Evolutionary conservation across 2,113 vertebrate species (phyloP).

Genomic region (Pimephales promelas): DNA sequence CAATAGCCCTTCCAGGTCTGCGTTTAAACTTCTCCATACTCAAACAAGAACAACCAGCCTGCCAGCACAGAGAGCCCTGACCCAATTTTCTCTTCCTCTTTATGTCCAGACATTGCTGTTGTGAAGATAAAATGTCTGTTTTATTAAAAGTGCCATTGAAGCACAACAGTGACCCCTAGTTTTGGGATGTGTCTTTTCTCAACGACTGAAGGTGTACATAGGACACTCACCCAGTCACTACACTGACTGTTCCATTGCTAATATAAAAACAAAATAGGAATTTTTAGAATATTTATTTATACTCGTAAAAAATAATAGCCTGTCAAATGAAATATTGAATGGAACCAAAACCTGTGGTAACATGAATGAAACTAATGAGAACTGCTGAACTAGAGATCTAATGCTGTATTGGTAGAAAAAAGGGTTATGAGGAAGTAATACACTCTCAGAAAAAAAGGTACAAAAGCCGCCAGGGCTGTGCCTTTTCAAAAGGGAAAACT

Average conservation of each 20-base stretch:
- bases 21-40: conserved; percentile 70
- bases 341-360: background rate
- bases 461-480: too few relatives aligned
- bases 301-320: too few relatives aligned
- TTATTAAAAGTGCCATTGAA: conserved; percentile 85
- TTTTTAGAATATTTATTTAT: too few relatives aligned
- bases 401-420: background rate
- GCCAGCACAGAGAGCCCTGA: conserved; percentile 74
- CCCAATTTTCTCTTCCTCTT: conserved; percentile 69
- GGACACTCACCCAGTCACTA: background rate
- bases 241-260: too few relatives aligned
- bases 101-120: conserved; percentile 84
- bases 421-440: background rate
- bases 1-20: conserved; percentile 67
- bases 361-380: background rate
- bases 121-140: conserved; percentile 86
- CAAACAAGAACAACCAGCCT: conserved; percentile 75
- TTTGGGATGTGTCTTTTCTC: conserved; percentile 70
- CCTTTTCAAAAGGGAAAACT: too few relatives aligned
- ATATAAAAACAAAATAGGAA: too few relatives aligned
- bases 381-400: background rate
- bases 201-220: conserved; percentile 18
- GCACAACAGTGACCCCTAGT: conserved; percentile 79
- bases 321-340: background rate
- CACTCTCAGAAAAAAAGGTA: too few relatives aligned